Conservation (phyloP, 2,797 vertebrate genomes). For the Nothura maculosa region DNA sequence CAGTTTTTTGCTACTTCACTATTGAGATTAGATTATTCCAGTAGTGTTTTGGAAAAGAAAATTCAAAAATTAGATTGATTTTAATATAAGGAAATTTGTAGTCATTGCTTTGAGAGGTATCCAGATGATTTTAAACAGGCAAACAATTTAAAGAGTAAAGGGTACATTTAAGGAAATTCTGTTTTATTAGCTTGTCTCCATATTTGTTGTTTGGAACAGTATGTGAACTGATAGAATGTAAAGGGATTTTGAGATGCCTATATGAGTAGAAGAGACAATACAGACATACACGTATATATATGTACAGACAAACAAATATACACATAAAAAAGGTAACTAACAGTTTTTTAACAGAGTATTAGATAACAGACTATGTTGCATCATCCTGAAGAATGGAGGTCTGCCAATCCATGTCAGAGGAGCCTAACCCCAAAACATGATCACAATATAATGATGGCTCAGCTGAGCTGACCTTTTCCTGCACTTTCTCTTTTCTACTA, state of each 20-base stretch:
- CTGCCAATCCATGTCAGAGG: neutral
- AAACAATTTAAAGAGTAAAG: neutral
- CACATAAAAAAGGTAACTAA: neutral
- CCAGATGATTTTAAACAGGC: neutral
- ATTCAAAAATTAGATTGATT: neutral
- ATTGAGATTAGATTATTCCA: slow-evolving; percentile 26
- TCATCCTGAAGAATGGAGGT: neutral
- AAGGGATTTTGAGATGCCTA: neutral
- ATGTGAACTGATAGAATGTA: neutral
- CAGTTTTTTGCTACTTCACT: neutral
- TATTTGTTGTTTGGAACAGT: neutral
- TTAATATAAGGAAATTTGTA: neutral
- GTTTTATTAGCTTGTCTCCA: neutral
- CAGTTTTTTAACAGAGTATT: neutral
- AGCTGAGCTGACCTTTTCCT: slow-evolving; percentile 11
- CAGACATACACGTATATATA: too few relatives aligned
- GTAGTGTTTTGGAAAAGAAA: slow-evolving; percentile 6
- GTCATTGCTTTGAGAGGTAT: neutral
- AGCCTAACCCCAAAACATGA: neutral
- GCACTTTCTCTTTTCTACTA: neutral
- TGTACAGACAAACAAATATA: neutral
- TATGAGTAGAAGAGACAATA: neutral
- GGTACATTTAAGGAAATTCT: neutral
- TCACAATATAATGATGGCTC: slow-evolving; percentile 30
- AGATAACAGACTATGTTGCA: neutral